Evolutionary conservation across 2,888 invertebrate species (phyloP), one percentile per base, ranked within the genome.

Genomic region (Aphodius granarius): DNA sequence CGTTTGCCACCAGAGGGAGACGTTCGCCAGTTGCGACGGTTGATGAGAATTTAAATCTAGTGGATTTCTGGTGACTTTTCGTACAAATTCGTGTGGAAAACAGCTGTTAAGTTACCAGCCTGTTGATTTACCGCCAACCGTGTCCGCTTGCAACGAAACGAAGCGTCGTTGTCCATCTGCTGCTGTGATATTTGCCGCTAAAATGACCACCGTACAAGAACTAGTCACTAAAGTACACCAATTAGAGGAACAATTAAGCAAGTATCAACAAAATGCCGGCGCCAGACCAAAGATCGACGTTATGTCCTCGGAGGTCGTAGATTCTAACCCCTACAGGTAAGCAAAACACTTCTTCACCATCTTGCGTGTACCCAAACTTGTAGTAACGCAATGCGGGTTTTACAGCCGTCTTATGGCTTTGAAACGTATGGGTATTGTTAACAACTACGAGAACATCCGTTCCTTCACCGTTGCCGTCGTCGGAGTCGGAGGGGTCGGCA

Each of bases 401-500:
- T 89, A 63, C 85, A 97, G 97, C 88, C 97, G 99, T n/a, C 88
- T 99, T 15, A 98, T 99, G 98, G 99, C 99, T 0, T 87, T 99
- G 77, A 97, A 99, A 86, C 90, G 98, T 77, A 99, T 99, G 99
- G 99, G 99, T 43, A 98, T 99, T 80, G 99, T 99, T 1, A 92
- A 97, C 81, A 96, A 99, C 86, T 99, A 99, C 86, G 98, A 99
- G 89, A 93, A 93, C 83, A 97, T 97, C 79, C 91, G 99, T 63
- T 92, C 94, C 62, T 93, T 93, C 86, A 92, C 97, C 0, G 95
- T 99, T 3, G 97, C 96, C 5, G 92, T 99, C 63, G 97, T 99
- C 9, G 99, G 99, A 3, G 94, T 99, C 0, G 99, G 99, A 0
- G 99, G 99, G 62, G 99, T 99, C n/a, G 99, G 99, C 65, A 98